These are phyloP conservation scores for Biston stratarius DNA, from an alignment of 2,888 invertebrate genomes.

Conservation along the genomic window DNA sequence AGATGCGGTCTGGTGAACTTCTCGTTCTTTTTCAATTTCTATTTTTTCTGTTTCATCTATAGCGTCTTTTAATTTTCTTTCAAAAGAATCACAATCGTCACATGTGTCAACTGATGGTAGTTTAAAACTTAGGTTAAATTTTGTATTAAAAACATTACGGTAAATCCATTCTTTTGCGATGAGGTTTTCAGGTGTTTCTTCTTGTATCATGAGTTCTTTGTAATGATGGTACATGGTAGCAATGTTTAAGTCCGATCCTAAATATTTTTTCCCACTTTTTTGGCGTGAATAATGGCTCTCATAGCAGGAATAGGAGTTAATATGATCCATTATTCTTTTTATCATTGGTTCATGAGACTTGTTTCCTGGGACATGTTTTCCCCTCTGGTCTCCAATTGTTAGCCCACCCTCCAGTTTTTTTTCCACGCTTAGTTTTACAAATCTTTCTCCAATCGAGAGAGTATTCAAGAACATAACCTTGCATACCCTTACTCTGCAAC, in stretches of 20 bases:
- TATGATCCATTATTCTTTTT: background rate
- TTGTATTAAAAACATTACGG: background rate
- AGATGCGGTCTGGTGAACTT: background rate
- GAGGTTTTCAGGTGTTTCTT: background rate
- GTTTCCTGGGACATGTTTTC: background rate
- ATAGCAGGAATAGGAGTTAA: background rate
- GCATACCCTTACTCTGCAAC: background rate
- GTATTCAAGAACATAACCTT: background rate
- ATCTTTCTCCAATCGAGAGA: background rate
- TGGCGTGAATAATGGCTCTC: background rate
- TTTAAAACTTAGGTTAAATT: background rate
- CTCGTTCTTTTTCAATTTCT: background rate
- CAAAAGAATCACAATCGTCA: background rate
- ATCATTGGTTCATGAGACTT: background rate
- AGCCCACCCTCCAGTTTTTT: background rate
- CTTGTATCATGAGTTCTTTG: background rate
- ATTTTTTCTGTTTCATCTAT: background rate
- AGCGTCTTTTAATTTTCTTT: background rate
- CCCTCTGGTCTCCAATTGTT: background rate
- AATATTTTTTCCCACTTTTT: background rate
- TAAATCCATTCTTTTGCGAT: background rate
- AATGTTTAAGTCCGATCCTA: background rate
- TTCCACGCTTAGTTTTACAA: background rate
- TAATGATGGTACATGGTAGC: background rate
- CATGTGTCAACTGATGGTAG: background rate